Conservation (phyloP, 2,888 invertebrate species). For the Lasioglossum figueresi region DNA sequence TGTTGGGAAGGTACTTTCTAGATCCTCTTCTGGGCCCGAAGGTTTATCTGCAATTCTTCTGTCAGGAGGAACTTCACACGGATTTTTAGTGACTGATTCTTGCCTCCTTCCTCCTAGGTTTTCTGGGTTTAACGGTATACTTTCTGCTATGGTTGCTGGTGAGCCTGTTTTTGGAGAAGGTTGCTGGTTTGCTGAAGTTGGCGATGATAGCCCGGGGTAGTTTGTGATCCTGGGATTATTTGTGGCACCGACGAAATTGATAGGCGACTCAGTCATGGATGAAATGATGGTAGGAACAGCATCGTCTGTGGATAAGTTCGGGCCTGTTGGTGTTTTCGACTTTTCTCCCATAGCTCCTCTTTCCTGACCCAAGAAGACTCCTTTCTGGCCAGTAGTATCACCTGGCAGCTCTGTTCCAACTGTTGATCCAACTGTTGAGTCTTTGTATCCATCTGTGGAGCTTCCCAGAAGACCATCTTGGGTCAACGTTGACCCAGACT, state of each 20-base stretch:
- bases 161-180: background rate
- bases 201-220: background rate
- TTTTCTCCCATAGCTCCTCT: background rate
- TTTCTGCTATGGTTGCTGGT: background rate
- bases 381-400: background rate
- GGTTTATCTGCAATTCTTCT: background rate
- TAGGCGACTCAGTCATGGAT: background rate
- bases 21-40: background rate
- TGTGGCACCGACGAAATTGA: background rate
- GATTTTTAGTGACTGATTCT: background rate
- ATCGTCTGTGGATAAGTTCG: background rate
- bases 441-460: background rate
- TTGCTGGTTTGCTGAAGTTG: background rate
- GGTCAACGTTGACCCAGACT: background rate
- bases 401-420: background rate
- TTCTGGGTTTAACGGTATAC: background rate
- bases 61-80: background rate
- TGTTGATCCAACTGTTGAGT: background rate
- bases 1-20: background rate
- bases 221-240: background rate
- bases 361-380: background rate
- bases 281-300: background rate
- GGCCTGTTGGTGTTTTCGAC: background rate
- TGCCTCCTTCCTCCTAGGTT: background rate
- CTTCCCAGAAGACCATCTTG: background rate